A percentile compares a stretch with the other conserved stretches of the same genome.
Evolutionary conservation across 2,888 invertebrate species (phyloP).

Genomic region (Metalampra italica): DNA sequence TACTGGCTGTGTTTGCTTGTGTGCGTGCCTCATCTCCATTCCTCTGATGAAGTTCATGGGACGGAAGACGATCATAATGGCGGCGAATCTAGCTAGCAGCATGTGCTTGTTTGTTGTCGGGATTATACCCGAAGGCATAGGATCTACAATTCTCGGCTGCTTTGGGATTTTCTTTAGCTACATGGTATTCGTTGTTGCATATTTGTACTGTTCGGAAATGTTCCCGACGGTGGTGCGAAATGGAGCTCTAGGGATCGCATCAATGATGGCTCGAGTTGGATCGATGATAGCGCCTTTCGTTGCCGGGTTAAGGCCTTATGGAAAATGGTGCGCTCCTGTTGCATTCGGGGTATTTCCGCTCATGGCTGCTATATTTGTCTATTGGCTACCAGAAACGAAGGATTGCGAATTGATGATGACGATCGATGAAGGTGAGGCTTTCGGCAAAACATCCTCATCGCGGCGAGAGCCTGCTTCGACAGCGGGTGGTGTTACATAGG

Average conservation of each 20-base stretch:
- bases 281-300: slow-evolving; percentile 91
- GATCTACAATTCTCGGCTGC: slow-evolving; percentile 80
- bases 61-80: slow-evolving; percentile 79
- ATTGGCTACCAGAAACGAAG: slow-evolving; percentile 87
- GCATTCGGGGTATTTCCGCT: slow-evolving; percentile 84
- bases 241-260: slow-evolving; percentile 89
- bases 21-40: slow-evolving; percentile 78
- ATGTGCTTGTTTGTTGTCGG: slow-evolving; percentile 80
- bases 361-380: slow-evolving; percentile 80
- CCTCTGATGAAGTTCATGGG: slow-evolving; percentile 81
- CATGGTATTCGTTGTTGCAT: slow-evolving; percentile 87
- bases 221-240: slow-evolving; percentile 93
- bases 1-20: slow-evolving; percentile 80
- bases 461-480: slow-evolving; percentile 1
- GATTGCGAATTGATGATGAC: slow-evolving; percentile 85
- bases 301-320: slow-evolving; percentile 75
- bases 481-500: slow-evolving; percentile 3
- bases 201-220: slow-evolving; percentile 90
- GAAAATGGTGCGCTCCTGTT: slow-evolving; percentile 82
- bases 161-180: slow-evolving; percentile 87
- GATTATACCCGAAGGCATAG: slow-evolving; percentile 61
- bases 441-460: slow-evolving; percentile 24
- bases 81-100: slow-evolving; percentile 78
- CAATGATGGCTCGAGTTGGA: slow-evolving; percentile 90
- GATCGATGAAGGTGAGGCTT: slow-evolving; percentile 84